Conservation (phyloP, 2,888 invertebrate genomes). For the Phalera bucephala region DNA sequence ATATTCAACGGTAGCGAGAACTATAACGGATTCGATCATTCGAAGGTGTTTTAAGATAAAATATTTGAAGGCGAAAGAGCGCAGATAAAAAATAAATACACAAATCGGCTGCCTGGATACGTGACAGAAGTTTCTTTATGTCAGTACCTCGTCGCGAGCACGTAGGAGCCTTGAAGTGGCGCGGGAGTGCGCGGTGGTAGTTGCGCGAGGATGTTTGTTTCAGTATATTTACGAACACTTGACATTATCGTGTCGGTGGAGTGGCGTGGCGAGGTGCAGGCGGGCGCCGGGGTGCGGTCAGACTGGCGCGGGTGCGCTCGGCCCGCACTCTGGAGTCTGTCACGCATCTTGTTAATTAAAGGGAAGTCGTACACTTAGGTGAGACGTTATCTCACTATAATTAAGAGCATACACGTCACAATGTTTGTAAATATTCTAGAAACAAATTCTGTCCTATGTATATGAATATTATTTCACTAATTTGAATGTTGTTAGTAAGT, state of each 20-base stretch:
- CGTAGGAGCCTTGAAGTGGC: slow-evolving; percentile 64
- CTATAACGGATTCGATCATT: slow-evolving; percentile 38
- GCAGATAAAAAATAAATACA: slow-evolving; percentile 64
- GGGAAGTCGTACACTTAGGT: slow-evolving; percentile 43
- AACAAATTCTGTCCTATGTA: no score
- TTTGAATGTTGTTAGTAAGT: no score
- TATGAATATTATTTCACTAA: no score
- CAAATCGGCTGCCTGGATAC: slow-evolving; percentile 54
- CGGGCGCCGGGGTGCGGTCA: slow-evolving; percentile 45
- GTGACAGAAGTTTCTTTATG: slow-evolving; percentile 66
- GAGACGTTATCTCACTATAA: slow-evolving; percentile 44
- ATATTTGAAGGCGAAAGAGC: slow-evolving; percentile 70
- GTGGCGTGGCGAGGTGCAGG: slow-evolving; percentile 25
- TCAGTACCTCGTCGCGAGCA: slow-evolving; percentile 62
- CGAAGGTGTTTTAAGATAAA: slow-evolving; percentile 63
- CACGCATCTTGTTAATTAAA: slow-evolving; percentile 60
- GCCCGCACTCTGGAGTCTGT: slow-evolving; percentile 38
- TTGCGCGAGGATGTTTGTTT: slow-evolving; percentile 36
- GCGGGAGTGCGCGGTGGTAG: slow-evolving; percentile 26
- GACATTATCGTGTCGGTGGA: slow-evolving; percentile 22
- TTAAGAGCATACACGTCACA: slow-evolving; percentile 31
- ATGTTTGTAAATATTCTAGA: slow-evolving; percentile 13
- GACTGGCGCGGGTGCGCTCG: slow-evolving; percentile 49
- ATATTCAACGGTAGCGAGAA: slow-evolving; percentile 27
- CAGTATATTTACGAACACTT: slow-evolving; percentile 53